Conservation (phyloP, 2,797 vertebrate species). For the Molothrus aeneus region DNA sequence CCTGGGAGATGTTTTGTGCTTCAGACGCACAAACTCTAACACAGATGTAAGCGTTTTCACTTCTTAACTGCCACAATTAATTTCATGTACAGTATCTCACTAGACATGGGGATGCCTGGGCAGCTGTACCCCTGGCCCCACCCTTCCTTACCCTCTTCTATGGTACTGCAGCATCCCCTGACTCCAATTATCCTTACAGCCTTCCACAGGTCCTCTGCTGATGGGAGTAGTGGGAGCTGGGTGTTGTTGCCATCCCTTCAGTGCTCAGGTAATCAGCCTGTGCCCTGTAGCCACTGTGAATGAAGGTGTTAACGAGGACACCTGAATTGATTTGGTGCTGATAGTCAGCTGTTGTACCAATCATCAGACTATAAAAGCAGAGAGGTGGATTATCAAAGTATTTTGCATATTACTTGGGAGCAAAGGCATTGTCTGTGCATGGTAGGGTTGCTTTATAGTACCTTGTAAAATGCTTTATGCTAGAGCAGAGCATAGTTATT, state of each 20-base stretch:
- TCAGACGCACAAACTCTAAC: not conserved
- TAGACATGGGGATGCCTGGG: not conserved
- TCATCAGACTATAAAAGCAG: not conserved
- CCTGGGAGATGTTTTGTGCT: not conserved
- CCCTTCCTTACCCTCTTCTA: not conserved
- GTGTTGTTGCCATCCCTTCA: not conserved
- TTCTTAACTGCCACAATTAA: not conserved
- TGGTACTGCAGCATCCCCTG: not conserved
- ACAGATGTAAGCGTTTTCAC: not conserved
- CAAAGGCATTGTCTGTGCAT: accelerated
- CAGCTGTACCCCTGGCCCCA: not conserved
- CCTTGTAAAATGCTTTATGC: not conserved
- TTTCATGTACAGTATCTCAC: not conserved
- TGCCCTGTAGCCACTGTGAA: not conserved
- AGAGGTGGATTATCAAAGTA: not conserved
- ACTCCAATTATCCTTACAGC: not conserved
- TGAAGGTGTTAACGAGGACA: not conserved
- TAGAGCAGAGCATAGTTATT: not conserved
- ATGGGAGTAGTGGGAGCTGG: not conserved
- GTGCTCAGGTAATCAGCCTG: not conserved
- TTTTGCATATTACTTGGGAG: not conserved
- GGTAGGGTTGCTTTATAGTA: not conserved
- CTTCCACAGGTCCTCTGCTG: not conserved
- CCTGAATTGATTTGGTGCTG: not conserved
- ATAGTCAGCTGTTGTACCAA: not conserved